Conservation (phyloP, 2,113 vertebrate genomes). For the Grammomys dolichurus region DNA sequence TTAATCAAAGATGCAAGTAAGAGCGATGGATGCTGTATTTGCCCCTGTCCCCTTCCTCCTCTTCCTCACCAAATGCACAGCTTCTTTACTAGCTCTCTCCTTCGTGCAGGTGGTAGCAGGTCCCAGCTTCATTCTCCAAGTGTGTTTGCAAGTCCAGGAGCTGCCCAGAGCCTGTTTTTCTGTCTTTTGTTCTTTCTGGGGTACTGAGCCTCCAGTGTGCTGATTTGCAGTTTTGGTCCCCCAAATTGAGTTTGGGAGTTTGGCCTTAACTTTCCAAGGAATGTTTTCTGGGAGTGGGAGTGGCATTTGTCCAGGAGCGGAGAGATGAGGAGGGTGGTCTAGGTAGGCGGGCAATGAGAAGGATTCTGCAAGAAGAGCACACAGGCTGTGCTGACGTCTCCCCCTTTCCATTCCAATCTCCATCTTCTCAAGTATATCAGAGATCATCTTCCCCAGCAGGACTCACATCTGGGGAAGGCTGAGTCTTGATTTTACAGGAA, state of each 20-base stretch:
- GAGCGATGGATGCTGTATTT: background rate
- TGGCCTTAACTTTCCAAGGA: constrained; percentile 87
- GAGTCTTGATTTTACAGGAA: background rate
- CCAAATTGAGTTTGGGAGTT: constrained; percentile 86
- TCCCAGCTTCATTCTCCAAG: constrained; percentile 70
- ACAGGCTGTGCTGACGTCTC: background rate
- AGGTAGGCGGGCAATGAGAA: background rate
- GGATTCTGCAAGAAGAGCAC: background rate
- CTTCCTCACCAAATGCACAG: background rate
- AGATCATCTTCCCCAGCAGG: background rate
- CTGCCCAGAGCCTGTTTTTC: constrained; percentile 56
- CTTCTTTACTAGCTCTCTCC: constrained; percentile 24
- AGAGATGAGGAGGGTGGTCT: background rate
- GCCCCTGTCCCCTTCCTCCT: too few species aligned
- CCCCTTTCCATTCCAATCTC: background rate
- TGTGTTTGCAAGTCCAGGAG: constrained; percentile 59
- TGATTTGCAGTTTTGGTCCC: constrained; percentile 83
- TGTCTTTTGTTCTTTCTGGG: constrained; percentile 76
- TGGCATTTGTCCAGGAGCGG: background rate
- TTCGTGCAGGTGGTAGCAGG: constrained; percentile 51
- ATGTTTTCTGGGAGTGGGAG: constrained; percentile 85
- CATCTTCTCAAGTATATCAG: background rate
- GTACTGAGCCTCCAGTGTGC: constrained; percentile 87
- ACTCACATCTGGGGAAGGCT: background rate
- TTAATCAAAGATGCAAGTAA: background rate